Conservation (phyloP, 1,140 invertebrate genomes). For the Drosophila gunungcola region DNA sequence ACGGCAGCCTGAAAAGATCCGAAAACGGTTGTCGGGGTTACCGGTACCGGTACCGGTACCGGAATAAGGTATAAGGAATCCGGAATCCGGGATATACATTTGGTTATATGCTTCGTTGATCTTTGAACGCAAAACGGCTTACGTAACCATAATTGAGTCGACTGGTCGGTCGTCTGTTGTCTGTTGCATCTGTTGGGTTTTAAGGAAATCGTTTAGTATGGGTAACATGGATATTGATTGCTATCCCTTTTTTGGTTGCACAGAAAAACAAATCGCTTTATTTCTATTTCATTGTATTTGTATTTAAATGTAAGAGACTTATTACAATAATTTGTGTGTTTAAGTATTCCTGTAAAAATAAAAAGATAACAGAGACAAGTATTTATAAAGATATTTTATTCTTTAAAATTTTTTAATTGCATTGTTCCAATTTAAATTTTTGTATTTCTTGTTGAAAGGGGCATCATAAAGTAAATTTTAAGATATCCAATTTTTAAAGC, state of each 20-base stretch:
- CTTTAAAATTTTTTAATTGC: too few species aligned
- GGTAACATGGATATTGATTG: not conserved
- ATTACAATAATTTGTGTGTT: too few species aligned
- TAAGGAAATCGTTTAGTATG: conserved; percentile 29
- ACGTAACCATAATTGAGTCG: conserved; percentile 67
- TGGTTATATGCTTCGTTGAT: conserved; percentile 76
- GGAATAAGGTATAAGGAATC: conserved; percentile 12
- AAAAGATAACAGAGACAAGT: too few species aligned
- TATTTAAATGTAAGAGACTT: not conserved
- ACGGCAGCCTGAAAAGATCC: conserved; percentile 50
- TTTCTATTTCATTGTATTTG: too few species aligned
- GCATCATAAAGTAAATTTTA: too few species aligned
- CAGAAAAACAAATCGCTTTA: not conserved
- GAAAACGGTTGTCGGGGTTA: conserved; percentile 33
- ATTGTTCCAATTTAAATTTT: too few species aligned
- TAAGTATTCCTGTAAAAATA: too few species aligned
- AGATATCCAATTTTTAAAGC: too few species aligned
- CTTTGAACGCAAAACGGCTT: conserved; percentile 64
- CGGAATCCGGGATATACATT: conserved; percentile 57
- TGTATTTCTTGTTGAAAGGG: too few species aligned
- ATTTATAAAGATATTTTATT: too few species aligned
- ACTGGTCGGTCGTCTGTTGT: conserved; percentile 26
- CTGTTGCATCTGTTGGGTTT: conserved; percentile 73
- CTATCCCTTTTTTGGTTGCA: conserved; percentile 1
- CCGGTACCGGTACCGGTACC: conserved; percentile 14